These are phyloP conservation scores for Ptychodera flava DNA, from an alignment of 35 echinoderm and acorn worm species.

Conservation along the genomic window DNA sequence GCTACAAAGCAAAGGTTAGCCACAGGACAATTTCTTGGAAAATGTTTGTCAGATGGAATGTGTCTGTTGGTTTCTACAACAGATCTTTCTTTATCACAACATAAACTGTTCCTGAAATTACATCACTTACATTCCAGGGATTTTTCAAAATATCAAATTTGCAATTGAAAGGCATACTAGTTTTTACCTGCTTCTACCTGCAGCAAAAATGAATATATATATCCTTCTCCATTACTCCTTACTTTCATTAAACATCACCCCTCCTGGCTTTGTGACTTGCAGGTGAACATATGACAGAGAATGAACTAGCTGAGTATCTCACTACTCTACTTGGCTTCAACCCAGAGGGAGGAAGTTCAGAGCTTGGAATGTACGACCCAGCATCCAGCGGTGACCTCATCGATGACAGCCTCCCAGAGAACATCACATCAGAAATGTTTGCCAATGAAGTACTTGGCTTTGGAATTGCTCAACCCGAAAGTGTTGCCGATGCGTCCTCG, in stretches of 20 bases:
- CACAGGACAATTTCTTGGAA: not conserved
- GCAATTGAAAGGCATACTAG: no score
- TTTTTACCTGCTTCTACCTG: no score
- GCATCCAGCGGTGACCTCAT: slow-evolving; percentile 47
- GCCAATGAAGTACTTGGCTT: slow-evolving; percentile 79
- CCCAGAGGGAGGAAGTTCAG: slow-evolving; percentile 93
- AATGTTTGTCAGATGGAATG: not conserved
- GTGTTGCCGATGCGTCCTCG: no score
- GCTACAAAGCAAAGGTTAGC: slow-evolving; percentile 82
- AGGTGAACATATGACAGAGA: slow-evolving; percentile 97
- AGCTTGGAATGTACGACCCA: slow-evolving; percentile 75
- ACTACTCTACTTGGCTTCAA: slow-evolving; percentile 93
- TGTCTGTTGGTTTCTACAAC: not conserved
- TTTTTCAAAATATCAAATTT: no score
- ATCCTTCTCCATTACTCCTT: no score
- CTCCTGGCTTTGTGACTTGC: not conserved
- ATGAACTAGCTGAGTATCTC: slow-evolving; percentile 83
- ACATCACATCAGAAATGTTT: slow-evolving; percentile 82
- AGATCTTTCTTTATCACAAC: no score
- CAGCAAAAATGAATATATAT: no score
- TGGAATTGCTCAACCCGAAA: slow-evolving; percentile 6
- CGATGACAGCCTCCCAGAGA: slow-evolving; percentile 80
- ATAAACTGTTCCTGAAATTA: no score
- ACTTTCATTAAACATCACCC: not conserved
- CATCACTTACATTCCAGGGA: no score